These are phyloP conservation scores for Tetanocera ferruginea DNA, from an alignment of 2,888 invertebrate genomes.

Conservation along the genomic window DNA sequence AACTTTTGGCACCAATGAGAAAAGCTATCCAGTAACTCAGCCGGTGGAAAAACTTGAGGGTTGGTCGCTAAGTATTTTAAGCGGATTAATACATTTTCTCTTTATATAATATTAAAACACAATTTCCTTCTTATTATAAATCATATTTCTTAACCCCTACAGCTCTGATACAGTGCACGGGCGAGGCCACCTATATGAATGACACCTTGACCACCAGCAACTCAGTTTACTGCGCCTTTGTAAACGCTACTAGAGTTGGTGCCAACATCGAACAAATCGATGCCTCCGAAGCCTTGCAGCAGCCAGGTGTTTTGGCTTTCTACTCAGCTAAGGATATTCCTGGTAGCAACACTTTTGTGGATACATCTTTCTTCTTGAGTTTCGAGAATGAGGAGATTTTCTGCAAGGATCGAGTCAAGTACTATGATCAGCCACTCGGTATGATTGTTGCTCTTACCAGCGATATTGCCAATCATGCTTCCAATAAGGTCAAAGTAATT, in stretches of 20 bases:
- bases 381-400: slow-evolving; percentile 70
- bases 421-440: slow-evolving; percentile 81
- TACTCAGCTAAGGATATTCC: slow-evolving; percentile 79
- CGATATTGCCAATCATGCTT: slow-evolving; percentile 73
- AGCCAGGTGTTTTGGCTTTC: slow-evolving; percentile 77
- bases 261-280: slow-evolving; percentile 76
- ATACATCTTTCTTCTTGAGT: slow-evolving; percentile 26
- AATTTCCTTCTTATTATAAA: background rate
- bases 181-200: slow-evolving; percentile 83
- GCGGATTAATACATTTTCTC: no score
- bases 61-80: background rate
- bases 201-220: slow-evolving; percentile 77
- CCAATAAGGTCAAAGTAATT: slow-evolving; percentile 71
- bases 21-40: slow-evolving; percentile 81
- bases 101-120: no score
- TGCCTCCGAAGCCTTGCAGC: slow-evolving; percentile 73
- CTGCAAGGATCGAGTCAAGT: slow-evolving; percentile 64
- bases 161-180: slow-evolving; percentile 77
- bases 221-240: slow-evolving; percentile 77
- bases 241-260: slow-evolving; percentile 73
- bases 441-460: slow-evolving; percentile 77
- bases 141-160: background rate
- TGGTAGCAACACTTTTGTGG: slow-evolving; percentile 73
- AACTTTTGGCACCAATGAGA: slow-evolving; percentile 78
- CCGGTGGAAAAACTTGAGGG: slow-evolving; percentile 83